phyloP scores from a whole-genome alignment of 2,888 invertebrate genomes.

The Phania funesta region DNA sequence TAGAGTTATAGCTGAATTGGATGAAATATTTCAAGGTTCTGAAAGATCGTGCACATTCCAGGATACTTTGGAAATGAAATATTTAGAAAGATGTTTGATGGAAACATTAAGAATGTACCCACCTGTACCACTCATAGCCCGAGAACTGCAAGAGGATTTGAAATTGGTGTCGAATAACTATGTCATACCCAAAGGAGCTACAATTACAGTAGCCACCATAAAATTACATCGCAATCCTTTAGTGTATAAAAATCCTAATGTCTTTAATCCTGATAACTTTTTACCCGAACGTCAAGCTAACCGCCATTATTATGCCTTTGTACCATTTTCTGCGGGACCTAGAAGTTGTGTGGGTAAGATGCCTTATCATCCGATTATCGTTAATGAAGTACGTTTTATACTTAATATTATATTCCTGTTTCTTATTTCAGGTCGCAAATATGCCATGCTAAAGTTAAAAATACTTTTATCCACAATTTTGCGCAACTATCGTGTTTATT shows the following conservation, averaged over 20 bases:
- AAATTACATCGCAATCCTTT: conserved; percentile 86
- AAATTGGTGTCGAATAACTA: conserved; percentile 86
- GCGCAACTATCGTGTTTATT: conserved; percentile 86
- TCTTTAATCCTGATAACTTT: conserved; percentile 92
- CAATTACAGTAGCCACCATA: conserved; percentile 84
- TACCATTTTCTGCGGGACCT: conserved; percentile 91
- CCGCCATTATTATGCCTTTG: conserved; percentile 90
- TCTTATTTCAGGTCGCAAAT: conserved; percentile 85
- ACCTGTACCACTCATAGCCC: conserved; percentile 88
- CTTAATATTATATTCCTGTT: background rate
- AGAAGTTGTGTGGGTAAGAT: conserved; percentile 88
- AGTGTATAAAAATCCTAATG: conserved; percentile 88
- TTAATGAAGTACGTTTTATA: conserved; percentile 31
- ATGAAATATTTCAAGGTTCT: conserved; percentile 88
- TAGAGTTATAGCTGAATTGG: conserved; percentile 87
- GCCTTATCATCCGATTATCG: background rate
- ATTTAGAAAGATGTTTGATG: conserved; percentile 89
- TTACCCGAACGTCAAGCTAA: conserved; percentile 88
- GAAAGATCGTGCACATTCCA: conserved; percentile 89
- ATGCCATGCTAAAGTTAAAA: conserved; percentile 90
- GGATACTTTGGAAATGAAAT: conserved; percentile 93
- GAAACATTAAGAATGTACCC: conserved; percentile 90
- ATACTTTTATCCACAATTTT: conserved; percentile 88
- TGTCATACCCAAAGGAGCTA: conserved; percentile 86
- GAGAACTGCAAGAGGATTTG: conserved; percentile 86